A percentile compares a stretch with the other conserved stretches of the same genome.
Evolutionary conservation across 1,140 invertebrate genomes (phyloP).

Genomic region (Leptinotarsa undecemlineata): DNA sequence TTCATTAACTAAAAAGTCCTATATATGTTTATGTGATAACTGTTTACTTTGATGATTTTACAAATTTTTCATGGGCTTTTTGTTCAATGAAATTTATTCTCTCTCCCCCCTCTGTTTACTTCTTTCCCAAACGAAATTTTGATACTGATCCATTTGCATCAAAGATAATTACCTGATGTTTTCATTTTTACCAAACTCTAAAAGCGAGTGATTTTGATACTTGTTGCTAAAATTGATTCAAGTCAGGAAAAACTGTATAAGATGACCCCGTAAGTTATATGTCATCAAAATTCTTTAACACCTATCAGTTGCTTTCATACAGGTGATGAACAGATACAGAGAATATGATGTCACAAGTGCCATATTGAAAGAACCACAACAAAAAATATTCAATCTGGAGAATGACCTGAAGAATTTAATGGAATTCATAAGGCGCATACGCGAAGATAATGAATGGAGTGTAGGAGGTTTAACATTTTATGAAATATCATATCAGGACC

Average conservation of each 20-base stretch:
- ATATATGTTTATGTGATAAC: too few species aligned
- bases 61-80: too few species aligned
- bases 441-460: slow-evolving; percentile 42
- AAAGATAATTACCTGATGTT: too few species aligned
- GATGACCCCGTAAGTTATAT: neutral
- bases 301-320: neutral
- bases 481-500: slow-evolving; percentile 36
- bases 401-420: slow-evolving; percentile 47
- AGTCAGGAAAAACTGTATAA: neutral
- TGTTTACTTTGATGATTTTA: too few species aligned
- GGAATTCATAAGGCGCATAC: slow-evolving; percentile 45
- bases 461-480: slow-evolving; percentile 46
- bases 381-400: slow-evolving; percentile 45
- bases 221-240: too few species aligned
- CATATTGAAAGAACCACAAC: slow-evolving; percentile 42
- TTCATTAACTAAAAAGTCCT: too few species aligned
- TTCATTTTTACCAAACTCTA: too few species aligned
- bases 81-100: too few species aligned
- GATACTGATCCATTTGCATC: too few species aligned
- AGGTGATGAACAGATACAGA: slow-evolving; percentile 50
- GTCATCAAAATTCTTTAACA: neutral
- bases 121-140: too few species aligned
- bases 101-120: too few species aligned
- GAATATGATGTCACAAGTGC: slow-evolving; percentile 43
- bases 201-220: too few species aligned